Evolutionary conservation across 2,888 invertebrate genomes (phyloP).

Genomic region (Meiosimyza platycephala): DNA sequence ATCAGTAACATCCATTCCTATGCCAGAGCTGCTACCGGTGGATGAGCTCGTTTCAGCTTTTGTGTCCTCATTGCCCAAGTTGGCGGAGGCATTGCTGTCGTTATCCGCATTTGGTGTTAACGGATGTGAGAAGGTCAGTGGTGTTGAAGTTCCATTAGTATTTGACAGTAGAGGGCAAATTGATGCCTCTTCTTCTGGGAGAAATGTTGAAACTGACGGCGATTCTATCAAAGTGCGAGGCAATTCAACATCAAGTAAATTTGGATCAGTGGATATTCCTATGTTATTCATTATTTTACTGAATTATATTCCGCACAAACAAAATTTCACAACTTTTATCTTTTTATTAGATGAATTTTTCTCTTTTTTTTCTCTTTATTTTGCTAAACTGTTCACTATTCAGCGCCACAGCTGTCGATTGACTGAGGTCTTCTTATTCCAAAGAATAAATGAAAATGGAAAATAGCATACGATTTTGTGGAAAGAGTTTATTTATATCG

Average conservation of each 20-base stretch:
- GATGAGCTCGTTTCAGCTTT: conserved; percentile 62
- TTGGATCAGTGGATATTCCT: conserved; percentile 63
- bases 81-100: conserved; percentile 63
- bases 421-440: too few relatives aligned
- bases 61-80: conserved; percentile 56
- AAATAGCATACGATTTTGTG: too few relatives aligned
- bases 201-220: conserved; percentile 64
- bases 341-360: too few relatives aligned
- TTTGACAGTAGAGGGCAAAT: conserved; percentile 75
- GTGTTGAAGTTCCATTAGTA: conserved; percentile 70
- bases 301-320: too few relatives aligned
- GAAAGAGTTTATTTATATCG: too few relatives aligned
- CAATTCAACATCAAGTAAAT: conserved; percentile 61
- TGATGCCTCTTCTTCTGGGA: conserved; percentile 74
- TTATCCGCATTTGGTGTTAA: conserved; percentile 71
- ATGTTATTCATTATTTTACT: conserved; percentile 51
- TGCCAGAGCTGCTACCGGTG: conserved; percentile 63
- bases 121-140: conserved; percentile 72
- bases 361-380: too few relatives aligned
- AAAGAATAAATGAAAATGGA: too few relatives aligned
- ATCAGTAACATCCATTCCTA: conserved; percentile 62
- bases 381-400: too few relatives aligned
- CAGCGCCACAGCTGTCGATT: too few relatives aligned
- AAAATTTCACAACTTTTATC: too few relatives aligned
- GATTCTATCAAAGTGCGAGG: conserved; percentile 60